These are phyloP conservation scores for Fringilla coelebs DNA, from an alignment of 2,797 vertebrate species.

Conservation along the genomic window DNA sequence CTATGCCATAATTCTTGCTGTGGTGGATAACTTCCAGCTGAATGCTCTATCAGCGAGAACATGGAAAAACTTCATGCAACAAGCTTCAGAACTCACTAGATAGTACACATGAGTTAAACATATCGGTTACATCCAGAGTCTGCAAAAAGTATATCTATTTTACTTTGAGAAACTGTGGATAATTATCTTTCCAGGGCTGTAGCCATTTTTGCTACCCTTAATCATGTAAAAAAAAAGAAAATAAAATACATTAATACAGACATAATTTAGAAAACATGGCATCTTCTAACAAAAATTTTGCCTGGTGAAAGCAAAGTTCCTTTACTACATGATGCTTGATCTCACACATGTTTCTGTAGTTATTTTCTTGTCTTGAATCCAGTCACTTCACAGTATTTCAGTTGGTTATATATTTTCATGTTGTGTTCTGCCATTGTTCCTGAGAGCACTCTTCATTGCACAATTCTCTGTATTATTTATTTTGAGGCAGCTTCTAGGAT, in stretches of 20 bases:
- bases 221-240: background rate
- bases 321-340: background rate
- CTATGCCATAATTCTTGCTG: fast-evolving
- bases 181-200: background rate
- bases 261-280: background rate
- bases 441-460: background rate
- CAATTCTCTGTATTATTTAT: slow-evolving; percentile 35
- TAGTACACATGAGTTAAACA: background rate
- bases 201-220: background rate
- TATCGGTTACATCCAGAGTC: background rate
- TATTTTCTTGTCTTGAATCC: slow-evolving; percentile 2
- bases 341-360: background rate
- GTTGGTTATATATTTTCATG: background rate
- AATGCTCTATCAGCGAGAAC: fast-evolving
- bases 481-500: slow-evolving; percentile 21
- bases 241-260: background rate
- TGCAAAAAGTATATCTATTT: background rate
- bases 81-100: background rate
- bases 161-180: background rate
- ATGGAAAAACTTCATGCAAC: background rate
- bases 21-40: background rate
- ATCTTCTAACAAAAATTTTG: background rate
- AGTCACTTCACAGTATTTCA: background rate
- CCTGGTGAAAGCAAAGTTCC: background rate
- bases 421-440: background rate